Evolutionary conservation across 2,797 vertebrate species (phyloP), one percentile per base, ranked within the genome.

Genomic region (Aeoliscus strigatus): DNA sequence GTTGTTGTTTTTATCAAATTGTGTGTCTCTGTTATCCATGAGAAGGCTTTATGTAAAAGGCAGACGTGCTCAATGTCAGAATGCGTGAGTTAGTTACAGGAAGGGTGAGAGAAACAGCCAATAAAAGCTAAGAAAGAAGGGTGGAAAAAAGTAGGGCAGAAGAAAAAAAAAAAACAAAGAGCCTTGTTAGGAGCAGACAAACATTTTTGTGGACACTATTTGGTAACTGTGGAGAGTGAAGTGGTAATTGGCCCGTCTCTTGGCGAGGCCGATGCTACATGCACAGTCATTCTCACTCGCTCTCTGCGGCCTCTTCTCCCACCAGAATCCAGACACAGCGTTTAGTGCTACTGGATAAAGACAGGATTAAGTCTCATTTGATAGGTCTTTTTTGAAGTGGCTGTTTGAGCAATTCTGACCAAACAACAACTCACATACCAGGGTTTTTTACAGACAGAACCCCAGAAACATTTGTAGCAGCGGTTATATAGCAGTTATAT

Each of bases 201-300:
- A 70, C 72, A 79, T 80, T 82, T 82, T 83, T 87, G 75, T 17
- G 54, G 73, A 28, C 42, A 27, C 73, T 56, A 14, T 61, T 61
- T 51, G 75, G 85, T 86, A 70, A 60, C 83, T 77, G 29, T 76
- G 81, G 85, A 72, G 73, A 76, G 65, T 44, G 65, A 73, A 75
- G 65, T 44, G 31, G 48, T 78, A 77, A 81, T 81, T 80, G 77
- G 73, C 31, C 39, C 30, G 44, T 78, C 51, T 66, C 39, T 46
- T 31, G 39, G 64, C 48, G 37, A 30, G 50, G 42, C 63, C 48
- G 59, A 13, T 34, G 45, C 39, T 53, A 40, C 66, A 58, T 62
- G 41, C 62, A 55, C 54, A 46, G 61, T 68, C 73, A 62, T 39
- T 71, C 58, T 48, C 65, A 53, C 65, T 60, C 37, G 33, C 36